Base-by-base conservation (phyloP, 1,140 invertebrate genomes). In the Aporrectodea caliginosa region DNA sequence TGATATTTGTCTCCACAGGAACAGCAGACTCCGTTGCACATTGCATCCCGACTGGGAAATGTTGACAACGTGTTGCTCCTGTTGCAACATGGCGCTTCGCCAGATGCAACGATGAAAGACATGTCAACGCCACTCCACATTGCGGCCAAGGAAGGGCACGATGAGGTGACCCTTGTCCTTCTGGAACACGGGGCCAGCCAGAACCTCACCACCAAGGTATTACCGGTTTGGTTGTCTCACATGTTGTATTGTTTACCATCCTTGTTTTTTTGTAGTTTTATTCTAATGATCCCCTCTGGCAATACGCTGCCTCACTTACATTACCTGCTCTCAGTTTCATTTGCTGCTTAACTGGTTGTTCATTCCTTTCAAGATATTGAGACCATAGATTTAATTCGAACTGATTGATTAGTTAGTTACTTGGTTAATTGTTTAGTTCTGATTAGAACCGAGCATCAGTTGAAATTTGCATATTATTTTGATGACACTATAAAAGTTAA, bases 71-170 rank as follows among this genome's bases (percentile, higher is more conserved):
- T 95, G 22, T 92, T 74, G 30, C 76, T 81, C 6, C 80, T 81
- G 22, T 75, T 89, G 78, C 86, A 89, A 80, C 86, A 87, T 79
- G 87, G 86, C 1, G 87, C 88, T 2, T 82, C 82, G 34, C 84
- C 87, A 1, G 85, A 88, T 79, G 86, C 87, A 68, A 83, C 85
- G 34, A 88, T 87, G 76, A 88, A 88, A 81, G 88, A 99, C 87
- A 93, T 97, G 90, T 99, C 99, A 89, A 99, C 97, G 2, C 94
- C 98, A 0, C 90, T 99, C 30, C 98, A 99, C 87, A 98, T 99
- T 80, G 98, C 98, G 34, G 95, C 97, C 74, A 99, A 99, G 89
- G 97, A 99, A 89, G 96, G 94, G 16, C 87, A 89, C 73, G 95
- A 97, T 86, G 95, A 98, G 91, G 96, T 98, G 68, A 96, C 95